phyloP scores from a whole-genome alignment of 2,113 vertebrate genomes.

The Lampris incognitus region DNA sequence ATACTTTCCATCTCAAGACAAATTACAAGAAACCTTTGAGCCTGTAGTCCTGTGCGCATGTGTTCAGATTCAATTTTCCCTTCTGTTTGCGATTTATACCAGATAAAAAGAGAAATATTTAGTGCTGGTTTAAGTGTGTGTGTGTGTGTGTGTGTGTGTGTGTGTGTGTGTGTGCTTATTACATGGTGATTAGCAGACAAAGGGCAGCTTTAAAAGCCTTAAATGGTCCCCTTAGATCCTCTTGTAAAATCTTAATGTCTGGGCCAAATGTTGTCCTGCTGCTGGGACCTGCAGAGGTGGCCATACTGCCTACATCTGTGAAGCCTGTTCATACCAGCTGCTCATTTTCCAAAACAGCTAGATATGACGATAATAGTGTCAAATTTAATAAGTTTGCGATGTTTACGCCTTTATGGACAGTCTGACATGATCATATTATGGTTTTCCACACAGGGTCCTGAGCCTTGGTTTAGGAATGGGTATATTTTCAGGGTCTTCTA shows the following conservation, averaged over 20 bases:
- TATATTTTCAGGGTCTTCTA: no score
- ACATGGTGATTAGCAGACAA: slow-evolving; percentile 56
- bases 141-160: slow-evolving; percentile 2
- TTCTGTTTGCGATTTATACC: background rate
- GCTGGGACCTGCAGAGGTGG: slow-evolving; percentile 19
- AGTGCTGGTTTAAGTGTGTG: background rate
- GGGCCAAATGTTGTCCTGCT: slow-evolving; percentile 55
- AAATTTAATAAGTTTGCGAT: no score
- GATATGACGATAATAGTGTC: no score
- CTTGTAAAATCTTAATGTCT: slow-evolving; percentile 64
- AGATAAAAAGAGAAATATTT: background rate
- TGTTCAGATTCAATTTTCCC: background rate
- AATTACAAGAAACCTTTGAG: no score
- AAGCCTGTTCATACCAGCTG: no score
- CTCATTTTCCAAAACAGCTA: no score
- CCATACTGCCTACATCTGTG: no score
- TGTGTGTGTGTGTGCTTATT: slow-evolving; percentile 35
- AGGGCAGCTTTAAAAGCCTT: slow-evolving; percentile 52
- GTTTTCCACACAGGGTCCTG: no score
- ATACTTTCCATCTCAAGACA: no score
- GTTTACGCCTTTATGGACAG: no score
- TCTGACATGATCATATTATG: no score
- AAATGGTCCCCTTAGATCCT: slow-evolving; percentile 55
- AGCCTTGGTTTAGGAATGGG: no score
- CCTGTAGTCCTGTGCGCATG: background rate